Conservation (phyloP, 2,888 invertebrate species). For the Coelinius sp. region DNA sequence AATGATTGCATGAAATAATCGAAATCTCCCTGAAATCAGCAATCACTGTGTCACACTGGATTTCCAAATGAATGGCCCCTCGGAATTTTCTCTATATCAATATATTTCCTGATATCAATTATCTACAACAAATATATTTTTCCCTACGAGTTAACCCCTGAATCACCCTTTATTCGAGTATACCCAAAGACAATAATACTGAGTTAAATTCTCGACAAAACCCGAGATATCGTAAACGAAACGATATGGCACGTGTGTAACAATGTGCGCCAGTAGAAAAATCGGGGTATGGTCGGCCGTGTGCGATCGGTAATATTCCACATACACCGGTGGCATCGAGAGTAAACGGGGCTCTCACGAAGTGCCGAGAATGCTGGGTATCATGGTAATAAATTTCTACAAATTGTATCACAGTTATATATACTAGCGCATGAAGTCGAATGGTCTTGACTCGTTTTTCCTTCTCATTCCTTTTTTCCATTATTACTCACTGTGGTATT, state of each 20-base stretch:
- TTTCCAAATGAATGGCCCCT: too few species aligned
- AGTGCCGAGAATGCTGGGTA: constrained; percentile 33
- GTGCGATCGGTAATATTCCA: constrained; percentile 55
- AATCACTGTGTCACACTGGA: too few species aligned
- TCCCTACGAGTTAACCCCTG: too few species aligned
- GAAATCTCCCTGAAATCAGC: too few species aligned
- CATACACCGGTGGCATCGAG: constrained; percentile 16
- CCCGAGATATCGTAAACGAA: constrained; percentile 14
- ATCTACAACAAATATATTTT: too few species aligned
- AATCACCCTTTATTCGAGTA: neutral
- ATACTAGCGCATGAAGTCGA: constrained; percentile 61
- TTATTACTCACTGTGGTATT: constrained; percentile 1
- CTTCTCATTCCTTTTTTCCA: constrained; percentile 22
- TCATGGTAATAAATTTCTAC: constrained; percentile 61
- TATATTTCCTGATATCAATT: too few species aligned
- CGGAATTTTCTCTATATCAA: too few species aligned
- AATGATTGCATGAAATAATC: too few species aligned
- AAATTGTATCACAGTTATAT: constrained; percentile 64
- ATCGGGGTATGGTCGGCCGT: constrained; percentile 43
- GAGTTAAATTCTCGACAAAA: constrained; percentile 13
- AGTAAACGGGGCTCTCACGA: constrained; percentile 23
- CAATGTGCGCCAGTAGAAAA: constrained; percentile 38
- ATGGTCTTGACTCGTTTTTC: constrained; percentile 39
- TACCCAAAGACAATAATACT: neutral
- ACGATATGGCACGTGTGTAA: constrained; percentile 12